Percentiles rank a stretch among this genome's conserved stretches.
Evolutionary conservation across 2,888 invertebrate species (phyloP).

Genomic region (Thumatha senex): DNA sequence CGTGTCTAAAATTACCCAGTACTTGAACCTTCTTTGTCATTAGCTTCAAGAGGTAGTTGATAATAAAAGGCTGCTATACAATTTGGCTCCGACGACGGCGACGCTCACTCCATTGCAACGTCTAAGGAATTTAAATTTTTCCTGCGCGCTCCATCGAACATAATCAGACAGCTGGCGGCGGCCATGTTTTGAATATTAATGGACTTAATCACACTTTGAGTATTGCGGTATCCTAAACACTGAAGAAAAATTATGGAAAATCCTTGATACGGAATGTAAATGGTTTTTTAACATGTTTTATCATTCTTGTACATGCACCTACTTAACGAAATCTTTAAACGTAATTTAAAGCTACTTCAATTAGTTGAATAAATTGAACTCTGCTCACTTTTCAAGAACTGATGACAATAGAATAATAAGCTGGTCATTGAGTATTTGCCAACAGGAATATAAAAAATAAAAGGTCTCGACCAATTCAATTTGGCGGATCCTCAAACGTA

Average conservation of each 20-base stretch:
- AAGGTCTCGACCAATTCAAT: too few species aligned
- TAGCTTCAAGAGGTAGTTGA: constrained; percentile 27
- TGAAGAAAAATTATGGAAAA: constrained; percentile 8
- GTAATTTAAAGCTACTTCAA: too few species aligned
- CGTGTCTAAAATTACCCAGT: not conserved
- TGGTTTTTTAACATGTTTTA: not conserved
- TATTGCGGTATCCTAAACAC: constrained; percentile 24
- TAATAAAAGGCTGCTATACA: constrained; percentile 51
- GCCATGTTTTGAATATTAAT: constrained; percentile 67
- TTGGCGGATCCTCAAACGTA: too few species aligned
- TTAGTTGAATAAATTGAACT: too few species aligned
- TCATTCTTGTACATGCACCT: too few species aligned
- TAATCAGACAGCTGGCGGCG: constrained; percentile 65
- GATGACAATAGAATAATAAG: too few species aligned
- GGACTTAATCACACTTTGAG: constrained; percentile 51
- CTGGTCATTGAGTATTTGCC: too few species aligned
- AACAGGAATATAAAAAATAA: too few species aligned
- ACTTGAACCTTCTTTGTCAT: constrained; percentile 10
- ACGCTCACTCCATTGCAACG: constrained; percentile 41
- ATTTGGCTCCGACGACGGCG: constrained; percentile 49
- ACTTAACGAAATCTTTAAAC: not conserved
- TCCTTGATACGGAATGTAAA: not conserved
- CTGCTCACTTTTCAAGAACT: too few species aligned
- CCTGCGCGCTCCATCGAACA: constrained; percentile 55
- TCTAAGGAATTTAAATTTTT: constrained; percentile 63